phyloP scores from a whole-genome alignment of 2,797 vertebrate genomes.

The Pipistrellus pygmaeus region DNA sequence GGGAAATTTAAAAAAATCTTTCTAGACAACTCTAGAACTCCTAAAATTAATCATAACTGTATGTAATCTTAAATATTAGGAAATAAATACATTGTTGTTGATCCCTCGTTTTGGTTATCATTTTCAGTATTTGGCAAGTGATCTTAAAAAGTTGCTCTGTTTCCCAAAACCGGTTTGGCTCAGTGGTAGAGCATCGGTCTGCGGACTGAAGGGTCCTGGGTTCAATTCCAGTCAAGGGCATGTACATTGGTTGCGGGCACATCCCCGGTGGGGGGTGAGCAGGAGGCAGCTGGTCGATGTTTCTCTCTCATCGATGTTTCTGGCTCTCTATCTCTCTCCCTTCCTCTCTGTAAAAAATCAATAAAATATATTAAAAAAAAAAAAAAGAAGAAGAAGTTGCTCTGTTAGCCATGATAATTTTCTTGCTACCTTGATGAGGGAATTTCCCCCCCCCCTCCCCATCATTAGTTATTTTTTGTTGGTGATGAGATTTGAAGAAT shows the following conservation, averaged over 20 bases:
- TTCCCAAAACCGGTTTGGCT: too few relatives aligned
- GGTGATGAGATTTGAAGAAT: background rate
- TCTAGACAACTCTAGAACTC: background rate
- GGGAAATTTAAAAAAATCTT: background rate
- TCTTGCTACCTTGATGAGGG: background rate
- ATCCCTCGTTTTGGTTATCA: background rate
- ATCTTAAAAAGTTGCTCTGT: background rate
- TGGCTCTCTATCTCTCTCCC: too few relatives aligned
- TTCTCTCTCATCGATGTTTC: too few relatives aligned
- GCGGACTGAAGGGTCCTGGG: too few relatives aligned
- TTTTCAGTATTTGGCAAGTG: background rate
- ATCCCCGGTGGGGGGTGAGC: too few relatives aligned
- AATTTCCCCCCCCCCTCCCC: background rate
- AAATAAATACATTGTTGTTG: background rate
- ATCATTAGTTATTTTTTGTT: background rate
- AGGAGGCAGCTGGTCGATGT: too few relatives aligned
- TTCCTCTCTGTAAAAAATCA: too few relatives aligned
- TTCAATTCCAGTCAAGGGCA: too few relatives aligned
- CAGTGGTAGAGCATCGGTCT: too few relatives aligned
- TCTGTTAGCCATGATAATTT: background rate
- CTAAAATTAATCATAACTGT: background rate
- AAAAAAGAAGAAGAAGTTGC: too few relatives aligned
- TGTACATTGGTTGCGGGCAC: too few relatives aligned
- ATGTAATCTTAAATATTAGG: background rate
- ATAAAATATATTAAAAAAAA: too few relatives aligned